Evolutionary conservation across 2,113 vertebrate species (phyloP), one percentile per base, ranked within the genome.

Genomic region (Etheostoma cragini): DNA sequence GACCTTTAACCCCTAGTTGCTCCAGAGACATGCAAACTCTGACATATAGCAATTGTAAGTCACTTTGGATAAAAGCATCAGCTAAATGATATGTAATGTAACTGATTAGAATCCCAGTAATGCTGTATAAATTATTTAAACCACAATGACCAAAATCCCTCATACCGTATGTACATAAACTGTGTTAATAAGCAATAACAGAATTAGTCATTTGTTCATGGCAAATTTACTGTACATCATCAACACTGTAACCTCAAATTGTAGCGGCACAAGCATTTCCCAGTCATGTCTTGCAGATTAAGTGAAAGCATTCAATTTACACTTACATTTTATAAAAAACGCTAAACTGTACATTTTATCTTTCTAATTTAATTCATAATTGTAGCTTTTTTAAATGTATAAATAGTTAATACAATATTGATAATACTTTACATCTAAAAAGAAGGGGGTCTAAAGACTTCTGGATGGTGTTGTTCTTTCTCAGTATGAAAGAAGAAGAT

Each of bases 401-500:
- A 84, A 71, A 82, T 45, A 72, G 42, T 57, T 67, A 72, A 62
- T 58, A 69, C 52, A 65, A 4, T 30, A 30, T 30, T 30, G 30
- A 30, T 30, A 30, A 61, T 60, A 69, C 49, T 58, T 16, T 76
- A 47, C 14, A 68, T 58, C 47, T 38, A 81, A 64, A 72, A 6
- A 62, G 22, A 38, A 21, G 42, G 52, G 2, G 5, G 57, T 72
- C 24, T 78, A 54, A 70, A 66, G 26, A 22, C 60, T 62, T 87
- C 49, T 35, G 71, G 53, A 67, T 49, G 64, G 61, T 69, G 38
- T 14, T 52, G 53, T 42, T 72, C 35, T 60, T 16, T 42, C 6
- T 78, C 24, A 53, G 35, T 26, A 7, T 0, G 33, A 50, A 67
- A 26, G 42, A 80, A 35, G 17, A 24, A 62, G 38, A 35, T 58